phyloP scores from a whole-genome alignment of 2,888 invertebrate species.

The Branchinecta sandiegonensis region DNA sequence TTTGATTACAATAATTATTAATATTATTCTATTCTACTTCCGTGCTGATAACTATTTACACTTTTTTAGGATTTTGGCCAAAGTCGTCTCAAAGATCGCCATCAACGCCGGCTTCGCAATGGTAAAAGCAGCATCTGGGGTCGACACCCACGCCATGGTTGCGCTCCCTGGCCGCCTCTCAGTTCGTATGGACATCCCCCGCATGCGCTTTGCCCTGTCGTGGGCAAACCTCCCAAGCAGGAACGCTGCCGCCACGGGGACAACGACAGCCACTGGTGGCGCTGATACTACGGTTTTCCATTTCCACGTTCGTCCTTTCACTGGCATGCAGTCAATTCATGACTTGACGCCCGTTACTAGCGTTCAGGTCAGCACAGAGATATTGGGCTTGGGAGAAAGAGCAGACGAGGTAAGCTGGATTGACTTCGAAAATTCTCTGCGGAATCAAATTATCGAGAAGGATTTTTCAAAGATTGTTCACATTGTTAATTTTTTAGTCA shows the following conservation, averaged over 20 bases:
- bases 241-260: neutral
- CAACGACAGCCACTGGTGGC: neutral
- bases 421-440: too few relatives aligned
- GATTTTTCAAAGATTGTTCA: too few relatives aligned
- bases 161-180: conserved; percentile 21
- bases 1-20: too few relatives aligned
- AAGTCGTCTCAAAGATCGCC: conserved; percentile 16
- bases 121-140: conserved; percentile 18
- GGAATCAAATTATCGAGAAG: too few relatives aligned
- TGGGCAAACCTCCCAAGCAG: conserved; percentile 18
- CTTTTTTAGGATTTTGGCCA: conserved; percentile 11
- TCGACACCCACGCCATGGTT: conserved; percentile 20
- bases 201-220: conserved; percentile 16
- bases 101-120: conserved; percentile 20
- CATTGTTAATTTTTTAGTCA: too few relatives aligned
- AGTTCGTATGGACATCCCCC: conserved; percentile 19
- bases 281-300: conserved; percentile 21
- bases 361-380: conserved; percentile 19
- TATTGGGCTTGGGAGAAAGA: conserved; percentile 7
- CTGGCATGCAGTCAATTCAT: conserved; percentile 17
- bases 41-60: neutral
- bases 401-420: neutral
- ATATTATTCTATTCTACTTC: too few relatives aligned
- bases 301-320: conserved; percentile 22
- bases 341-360: conserved; percentile 17